phyloP scores from a whole-genome alignment of 2,888 invertebrate species.

The Tetragonula carbonaria region DNA sequence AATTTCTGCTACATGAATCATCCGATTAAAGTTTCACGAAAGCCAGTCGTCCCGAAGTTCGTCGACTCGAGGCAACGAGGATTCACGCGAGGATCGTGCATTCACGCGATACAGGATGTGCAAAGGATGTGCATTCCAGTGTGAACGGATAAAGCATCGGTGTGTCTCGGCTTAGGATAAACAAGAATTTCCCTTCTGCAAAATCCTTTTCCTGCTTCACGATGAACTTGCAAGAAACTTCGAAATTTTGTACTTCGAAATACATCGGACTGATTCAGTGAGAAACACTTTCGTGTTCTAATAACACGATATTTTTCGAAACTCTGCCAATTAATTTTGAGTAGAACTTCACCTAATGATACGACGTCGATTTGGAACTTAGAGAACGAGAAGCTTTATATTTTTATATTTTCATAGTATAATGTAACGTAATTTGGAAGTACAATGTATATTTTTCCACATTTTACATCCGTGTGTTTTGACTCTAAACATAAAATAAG shows the following conservation, averaged over 20 bases:
- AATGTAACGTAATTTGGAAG: no score
- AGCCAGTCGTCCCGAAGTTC: slow-evolving; percentile 16
- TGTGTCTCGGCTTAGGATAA: not conserved
- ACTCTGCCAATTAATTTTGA: slow-evolving; percentile 20
- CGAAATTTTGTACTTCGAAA: not conserved
- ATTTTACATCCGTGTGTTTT: no score
- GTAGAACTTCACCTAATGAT: not conserved
- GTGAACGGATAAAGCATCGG: slow-evolving; percentile 25
- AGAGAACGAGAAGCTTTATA: no score
- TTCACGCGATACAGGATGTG: slow-evolving; percentile 3
- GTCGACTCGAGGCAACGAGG: slow-evolving; percentile 10
- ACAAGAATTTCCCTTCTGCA: slow-evolving; percentile 13
- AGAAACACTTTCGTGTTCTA: not conserved
- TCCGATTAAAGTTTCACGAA: slow-evolving; percentile 22
- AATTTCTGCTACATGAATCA: slow-evolving; percentile 12
- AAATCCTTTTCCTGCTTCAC: not conserved
- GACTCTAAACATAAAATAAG: no score
- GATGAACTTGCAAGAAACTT: not conserved
- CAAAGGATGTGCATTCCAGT: slow-evolving; percentile 7
- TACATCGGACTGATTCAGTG: not conserved
- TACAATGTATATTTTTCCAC: no score
- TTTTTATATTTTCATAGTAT: no score
- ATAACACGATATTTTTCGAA: not conserved
- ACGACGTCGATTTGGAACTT: not conserved
- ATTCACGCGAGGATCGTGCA: slow-evolving; percentile 20